Evolutionary conservation across 1,140 invertebrate genomes (phyloP).

Genomic region (Caenorhabditis remanei): DNA sequence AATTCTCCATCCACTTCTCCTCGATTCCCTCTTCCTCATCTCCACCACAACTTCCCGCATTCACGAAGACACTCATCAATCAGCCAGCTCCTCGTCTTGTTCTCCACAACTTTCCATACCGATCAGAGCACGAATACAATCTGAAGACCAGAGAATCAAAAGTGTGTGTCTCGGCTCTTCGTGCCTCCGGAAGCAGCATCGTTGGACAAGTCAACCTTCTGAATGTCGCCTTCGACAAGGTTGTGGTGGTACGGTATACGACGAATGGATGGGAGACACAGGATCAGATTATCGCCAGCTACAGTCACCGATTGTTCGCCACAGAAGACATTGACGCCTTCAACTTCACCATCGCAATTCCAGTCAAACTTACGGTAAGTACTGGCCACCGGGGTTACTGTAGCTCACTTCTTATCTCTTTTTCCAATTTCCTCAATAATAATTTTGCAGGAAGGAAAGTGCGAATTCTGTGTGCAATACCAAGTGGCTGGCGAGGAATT

Average conservation of each 20-base stretch:
- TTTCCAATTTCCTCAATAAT: too few species aligned
- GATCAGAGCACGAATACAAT: slow-evolving; percentile 22
- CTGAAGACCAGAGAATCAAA: not conserved
- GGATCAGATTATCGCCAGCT: slow-evolving; percentile 31
- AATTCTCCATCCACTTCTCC: slow-evolving; percentile 24
- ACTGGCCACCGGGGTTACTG: not conserved
- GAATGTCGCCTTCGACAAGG: slow-evolving; percentile 53
- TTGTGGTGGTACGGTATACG: slow-evolving; percentile 50
- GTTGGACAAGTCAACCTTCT: slow-evolving; percentile 45
- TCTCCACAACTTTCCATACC: slow-evolving; percentile 46
- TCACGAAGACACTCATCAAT: slow-evolving; percentile 8
- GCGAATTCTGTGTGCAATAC: slow-evolving; percentile 53
- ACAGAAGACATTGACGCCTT: slow-evolving; percentile 54
- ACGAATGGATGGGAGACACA: slow-evolving; percentile 39
- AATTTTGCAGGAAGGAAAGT: slow-evolving; percentile 48
- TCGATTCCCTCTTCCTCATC: slow-evolving; percentile 1
- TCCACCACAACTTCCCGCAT: slow-evolving; percentile 17
- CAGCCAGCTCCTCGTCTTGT: slow-evolving; percentile 38
- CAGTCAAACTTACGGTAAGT: slow-evolving; percentile 32
- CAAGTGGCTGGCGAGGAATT: slow-evolving; percentile 46
- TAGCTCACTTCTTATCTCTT: not conserved
- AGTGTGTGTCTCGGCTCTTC: slow-evolving; percentile 41
- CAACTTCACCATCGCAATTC: slow-evolving; percentile 56
- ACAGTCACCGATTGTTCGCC: slow-evolving; percentile 43
- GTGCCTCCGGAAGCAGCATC: slow-evolving; percentile 22